A percentile compares a stretch with the other conserved stretches of the same genome.
phyloP scores from a whole-genome alignment of 1,140 invertebrate species.

The Ooceraea biroi region DNA sequence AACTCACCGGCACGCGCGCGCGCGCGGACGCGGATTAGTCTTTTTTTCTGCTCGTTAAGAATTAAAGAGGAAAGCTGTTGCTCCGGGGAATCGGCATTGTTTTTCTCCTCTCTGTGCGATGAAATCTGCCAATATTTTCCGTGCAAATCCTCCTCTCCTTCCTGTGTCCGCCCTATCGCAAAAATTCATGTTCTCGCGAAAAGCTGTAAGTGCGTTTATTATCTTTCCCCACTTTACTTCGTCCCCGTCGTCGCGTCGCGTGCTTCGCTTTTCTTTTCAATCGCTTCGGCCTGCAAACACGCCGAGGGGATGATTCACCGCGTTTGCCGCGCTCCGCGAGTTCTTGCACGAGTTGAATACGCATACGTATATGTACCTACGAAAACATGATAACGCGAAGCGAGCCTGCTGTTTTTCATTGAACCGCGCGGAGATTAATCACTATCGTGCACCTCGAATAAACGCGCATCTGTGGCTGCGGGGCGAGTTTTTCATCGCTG shows the following conservation, averaged over 20 bases:
- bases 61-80: conserved; percentile 30
- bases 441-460: conserved; percentile 67
- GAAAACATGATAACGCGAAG: conserved; percentile 64
- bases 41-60: conserved; percentile 17
- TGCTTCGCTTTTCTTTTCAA: conserved; percentile 32
- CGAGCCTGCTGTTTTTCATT: conserved; percentile 46
- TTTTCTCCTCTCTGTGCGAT: conserved; percentile 20
- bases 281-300: conserved; percentile 12
- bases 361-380: conserved; percentile 38
- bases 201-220: conserved; percentile 70
- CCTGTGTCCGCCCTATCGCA: conserved; percentile 20
- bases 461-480: conserved; percentile 72
- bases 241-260: neutral
- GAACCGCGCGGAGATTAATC: conserved; percentile 65
- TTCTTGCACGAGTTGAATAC: conserved; percentile 33
- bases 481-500: conserved; percentile 68
- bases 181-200: conserved; percentile 61
- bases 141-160: conserved; percentile 5
- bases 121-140: conserved; percentile 49
- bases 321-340: neutral
- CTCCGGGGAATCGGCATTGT: conserved; percentile 5
- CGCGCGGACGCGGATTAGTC: neutral
- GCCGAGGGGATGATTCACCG: conserved; percentile 53
- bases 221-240: conserved; percentile 41
- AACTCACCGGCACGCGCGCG: too few species aligned